A percentile compares a stretch with the other conserved stretches of the same genome.
phyloP scores from a whole-genome alignment of 2,888 invertebrate species.

The Carabus problematicus region DNA sequence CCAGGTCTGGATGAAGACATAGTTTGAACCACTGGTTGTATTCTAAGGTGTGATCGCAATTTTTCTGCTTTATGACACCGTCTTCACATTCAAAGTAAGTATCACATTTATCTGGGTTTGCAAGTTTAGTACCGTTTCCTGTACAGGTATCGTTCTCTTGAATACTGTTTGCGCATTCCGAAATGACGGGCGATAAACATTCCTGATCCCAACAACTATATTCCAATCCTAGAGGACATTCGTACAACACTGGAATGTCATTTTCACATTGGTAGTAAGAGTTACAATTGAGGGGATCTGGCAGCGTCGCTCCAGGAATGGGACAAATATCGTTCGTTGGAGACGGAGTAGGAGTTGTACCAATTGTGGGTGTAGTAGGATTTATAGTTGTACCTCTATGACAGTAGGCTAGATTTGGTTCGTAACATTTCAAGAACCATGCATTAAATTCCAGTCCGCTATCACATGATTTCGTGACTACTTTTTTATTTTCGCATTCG shows the following conservation, averaged over 20 bases:
- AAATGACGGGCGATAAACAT: not conserved
- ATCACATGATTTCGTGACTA: not conserved
- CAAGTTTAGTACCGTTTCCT: not conserved
- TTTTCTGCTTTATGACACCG: not conserved
- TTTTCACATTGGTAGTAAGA: not conserved
- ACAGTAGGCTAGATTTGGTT: constrained; percentile 9
- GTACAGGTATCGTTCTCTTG: not conserved
- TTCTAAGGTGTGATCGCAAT: not conserved
- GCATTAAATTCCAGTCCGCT: constrained; percentile 14
- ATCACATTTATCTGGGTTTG: not conserved
- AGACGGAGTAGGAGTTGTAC: constrained; percentile 7
- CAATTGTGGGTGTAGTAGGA: constrained; percentile 2
- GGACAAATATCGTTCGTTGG: not conserved
- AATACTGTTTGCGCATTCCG: not conserved
- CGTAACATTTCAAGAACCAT: constrained; percentile 11
- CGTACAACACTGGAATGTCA: not conserved
- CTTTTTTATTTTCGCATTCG: constrained; percentile 7
- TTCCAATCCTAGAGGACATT: not conserved
- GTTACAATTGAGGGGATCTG: not conserved
- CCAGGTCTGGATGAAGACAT: not conserved
- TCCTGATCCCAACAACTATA: constrained; percentile 20
- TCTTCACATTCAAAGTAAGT: not conserved
- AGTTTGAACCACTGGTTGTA: not conserved
- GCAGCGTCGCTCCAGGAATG: not conserved
- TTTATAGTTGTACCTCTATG: constrained; percentile 2